These are phyloP conservation scores for Etia nguti DNA, from an alignment of 2,113 vertebrate genomes.

Conservation along the genomic window DNA sequence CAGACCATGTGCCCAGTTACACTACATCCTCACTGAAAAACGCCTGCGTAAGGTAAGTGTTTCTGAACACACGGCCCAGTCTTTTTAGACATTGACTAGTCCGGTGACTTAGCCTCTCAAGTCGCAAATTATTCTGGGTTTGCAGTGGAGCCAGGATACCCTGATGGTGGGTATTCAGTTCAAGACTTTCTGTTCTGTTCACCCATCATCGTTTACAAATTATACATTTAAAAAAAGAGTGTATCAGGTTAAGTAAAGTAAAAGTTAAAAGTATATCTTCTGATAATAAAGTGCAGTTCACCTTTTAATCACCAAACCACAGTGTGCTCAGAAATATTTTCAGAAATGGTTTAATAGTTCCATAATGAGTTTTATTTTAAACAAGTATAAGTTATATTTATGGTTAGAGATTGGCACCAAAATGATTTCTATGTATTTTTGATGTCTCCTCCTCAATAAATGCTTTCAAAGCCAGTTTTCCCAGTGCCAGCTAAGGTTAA, in stretches of 20 bases:
- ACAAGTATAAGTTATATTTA: neutral
- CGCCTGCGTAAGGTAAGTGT: conserved; percentile 72
- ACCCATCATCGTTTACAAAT: neutral
- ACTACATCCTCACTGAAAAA: conserved; percentile 77
- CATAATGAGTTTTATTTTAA: neutral
- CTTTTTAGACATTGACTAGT: neutral
- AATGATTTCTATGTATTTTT: neutral
- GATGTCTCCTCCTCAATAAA: too few species aligned
- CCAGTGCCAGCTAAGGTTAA: neutral
- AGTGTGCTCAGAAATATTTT: neutral
- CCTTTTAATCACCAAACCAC: neutral
- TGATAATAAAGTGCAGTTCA: neutral
- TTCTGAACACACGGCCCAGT: neutral
- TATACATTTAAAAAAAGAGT: neutral
- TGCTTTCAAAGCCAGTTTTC: neutral
- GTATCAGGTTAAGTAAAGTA: neutral
- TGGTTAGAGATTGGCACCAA: neutral
- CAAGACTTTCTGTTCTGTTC: neutral
- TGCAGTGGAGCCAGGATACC: neutral
- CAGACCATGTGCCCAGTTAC: conserved; percentile 81
- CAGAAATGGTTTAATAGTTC: neutral
- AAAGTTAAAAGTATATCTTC: neutral
- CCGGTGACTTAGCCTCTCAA: too few species aligned
- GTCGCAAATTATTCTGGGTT: neutral
- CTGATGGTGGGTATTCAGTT: neutral